Evolutionary conservation across 2,797 vertebrate species (phyloP).

Genomic region (Heliangelus exortis): DNA sequence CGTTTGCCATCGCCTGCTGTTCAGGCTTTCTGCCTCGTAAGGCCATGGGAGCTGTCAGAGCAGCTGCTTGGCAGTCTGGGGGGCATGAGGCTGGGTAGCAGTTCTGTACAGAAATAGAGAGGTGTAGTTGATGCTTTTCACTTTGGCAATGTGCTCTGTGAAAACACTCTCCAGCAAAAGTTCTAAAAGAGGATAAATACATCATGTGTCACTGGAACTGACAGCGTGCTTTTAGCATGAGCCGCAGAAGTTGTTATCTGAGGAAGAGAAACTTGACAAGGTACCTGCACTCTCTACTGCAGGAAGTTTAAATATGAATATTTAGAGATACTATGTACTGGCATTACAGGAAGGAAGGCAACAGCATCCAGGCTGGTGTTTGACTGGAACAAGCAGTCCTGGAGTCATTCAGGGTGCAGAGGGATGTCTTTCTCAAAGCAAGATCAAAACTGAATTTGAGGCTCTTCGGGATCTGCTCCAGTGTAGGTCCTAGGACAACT

Average conservation of each 20-base stretch:
- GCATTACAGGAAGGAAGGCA: neutral
- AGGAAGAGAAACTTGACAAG: neutral
- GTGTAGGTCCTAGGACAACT: neutral
- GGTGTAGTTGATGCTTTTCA: conserved; percentile 1
- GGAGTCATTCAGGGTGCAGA: neutral
- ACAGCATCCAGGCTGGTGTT: neutral
- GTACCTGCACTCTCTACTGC: neutral
- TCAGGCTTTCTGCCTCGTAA: neutral
- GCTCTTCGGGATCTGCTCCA: neutral
- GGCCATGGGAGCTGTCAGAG: neutral
- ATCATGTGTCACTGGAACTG: neutral
- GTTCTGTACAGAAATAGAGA: conserved; percentile 43
- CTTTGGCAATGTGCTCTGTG: neutral
- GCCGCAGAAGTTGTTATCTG: neutral
- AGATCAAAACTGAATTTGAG: neutral
- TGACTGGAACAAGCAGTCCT: neutral
- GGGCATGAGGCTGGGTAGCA: neutral
- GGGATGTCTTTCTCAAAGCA: neutral
- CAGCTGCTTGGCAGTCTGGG: neutral
- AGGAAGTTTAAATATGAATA: neutral
- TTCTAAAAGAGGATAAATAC: conserved; percentile 31
- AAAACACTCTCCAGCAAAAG: neutral
- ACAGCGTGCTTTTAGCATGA: neutral
- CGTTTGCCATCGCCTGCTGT: neutral
- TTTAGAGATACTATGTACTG: neutral